phyloP scores from a whole-genome alignment of 2,888 invertebrate genomes.

The Polietes domitor region DNA sequence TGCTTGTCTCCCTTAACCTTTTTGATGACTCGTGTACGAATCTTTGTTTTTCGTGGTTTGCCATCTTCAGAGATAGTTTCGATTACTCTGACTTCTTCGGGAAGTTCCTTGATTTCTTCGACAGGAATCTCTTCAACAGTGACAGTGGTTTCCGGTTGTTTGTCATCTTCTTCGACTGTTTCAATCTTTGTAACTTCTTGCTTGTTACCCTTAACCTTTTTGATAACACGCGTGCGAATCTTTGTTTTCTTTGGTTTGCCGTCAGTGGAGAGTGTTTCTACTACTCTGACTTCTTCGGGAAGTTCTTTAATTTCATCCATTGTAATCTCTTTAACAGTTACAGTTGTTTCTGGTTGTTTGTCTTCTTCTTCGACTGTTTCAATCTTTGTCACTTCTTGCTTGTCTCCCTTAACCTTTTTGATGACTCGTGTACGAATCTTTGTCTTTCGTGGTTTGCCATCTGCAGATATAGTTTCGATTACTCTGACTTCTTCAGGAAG shows the following conservation, averaged over 20 bases:
- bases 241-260: slow-evolving; percentile 69
- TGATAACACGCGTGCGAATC: slow-evolving; percentile 70
- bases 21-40: slow-evolving; percentile 55
- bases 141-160: slow-evolving; percentile 69
- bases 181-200: slow-evolving; percentile 71
- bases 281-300: slow-evolving; percentile 68
- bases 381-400: slow-evolving; percentile 43
- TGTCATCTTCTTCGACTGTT: slow-evolving; percentile 70
- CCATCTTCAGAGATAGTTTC: slow-evolving; percentile 69
- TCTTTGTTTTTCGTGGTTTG: slow-evolving; percentile 49
- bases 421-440: slow-evolving; percentile 43
- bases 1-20: slow-evolving; percentile 75
- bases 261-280: slow-evolving; percentile 67
- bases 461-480: slow-evolving; percentile 36
- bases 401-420: slow-evolving; percentile 43
- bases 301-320: neutral
- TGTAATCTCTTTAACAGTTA: neutral
- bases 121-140: neutral
- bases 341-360: neutral
- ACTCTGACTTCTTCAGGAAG: slow-evolving; percentile 36
- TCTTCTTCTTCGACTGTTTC: slow-evolving; percentile 26
- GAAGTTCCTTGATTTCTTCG: slow-evolving; percentile 45
- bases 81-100: slow-evolving; percentile 74
- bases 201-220: slow-evolving; percentile 70
- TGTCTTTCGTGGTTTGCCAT: slow-evolving; percentile 35